phyloP scores from a whole-genome alignment of 2,113 vertebrate species.

The Phainopepla nitens region DNA sequence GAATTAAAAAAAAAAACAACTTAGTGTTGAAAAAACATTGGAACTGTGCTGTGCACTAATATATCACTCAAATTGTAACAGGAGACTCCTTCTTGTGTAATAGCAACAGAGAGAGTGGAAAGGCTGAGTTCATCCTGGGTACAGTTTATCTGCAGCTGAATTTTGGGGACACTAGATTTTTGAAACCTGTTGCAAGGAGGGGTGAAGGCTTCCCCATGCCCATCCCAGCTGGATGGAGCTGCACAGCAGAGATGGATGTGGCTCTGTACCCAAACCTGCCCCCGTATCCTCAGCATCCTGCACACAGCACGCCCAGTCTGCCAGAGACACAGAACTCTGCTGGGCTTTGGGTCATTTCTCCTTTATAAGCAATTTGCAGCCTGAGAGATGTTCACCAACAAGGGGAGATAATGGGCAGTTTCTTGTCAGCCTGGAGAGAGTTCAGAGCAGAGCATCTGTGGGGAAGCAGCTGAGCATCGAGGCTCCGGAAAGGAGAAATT shows the following conservation, averaged over 20 bases:
- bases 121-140: not conserved
- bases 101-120: not conserved
- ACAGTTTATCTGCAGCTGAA: not conserved
- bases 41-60: constrained; percentile 1
- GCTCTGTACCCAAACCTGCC: not conserved
- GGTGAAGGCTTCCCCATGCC: not conserved
- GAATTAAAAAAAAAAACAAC: constrained; percentile 18
- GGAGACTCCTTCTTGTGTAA: not conserved
- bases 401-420: not conserved
- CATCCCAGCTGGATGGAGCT: not conserved
- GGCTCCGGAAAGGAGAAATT: not conserved
- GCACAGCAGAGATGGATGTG: not conserved
- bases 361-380: fast-evolving
- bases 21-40: constrained; percentile 41
- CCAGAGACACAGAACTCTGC: not conserved
- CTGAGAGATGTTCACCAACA: not conserved
- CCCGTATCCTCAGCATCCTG: not conserved
- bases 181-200: not conserved
- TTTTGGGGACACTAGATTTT: fast-evolving
- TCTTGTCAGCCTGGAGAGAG: not conserved
- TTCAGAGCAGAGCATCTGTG: not conserved
- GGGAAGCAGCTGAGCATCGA: not conserved
- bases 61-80: not conserved
- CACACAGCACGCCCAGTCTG: fast-evolving
- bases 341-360: not conserved